phyloP scores from a whole-genome alignment of 2,797 vertebrate genomes.

The Spinus pinus region DNA sequence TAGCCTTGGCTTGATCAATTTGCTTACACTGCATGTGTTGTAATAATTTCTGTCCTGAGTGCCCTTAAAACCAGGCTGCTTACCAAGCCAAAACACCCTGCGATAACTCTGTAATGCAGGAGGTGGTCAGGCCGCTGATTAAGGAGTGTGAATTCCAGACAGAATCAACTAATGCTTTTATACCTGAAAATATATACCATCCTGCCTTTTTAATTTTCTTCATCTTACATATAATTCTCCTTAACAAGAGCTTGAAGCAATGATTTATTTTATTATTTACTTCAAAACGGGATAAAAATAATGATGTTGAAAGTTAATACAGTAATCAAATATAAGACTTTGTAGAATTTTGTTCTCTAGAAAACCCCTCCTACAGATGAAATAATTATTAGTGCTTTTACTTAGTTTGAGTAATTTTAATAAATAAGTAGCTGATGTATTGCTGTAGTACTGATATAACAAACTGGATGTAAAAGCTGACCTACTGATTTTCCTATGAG shows the following conservation, averaged over 20 bases:
- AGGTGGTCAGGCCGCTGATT: not conserved
- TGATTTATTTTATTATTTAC: not conserved
- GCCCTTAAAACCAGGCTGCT: not conserved
- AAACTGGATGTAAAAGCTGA: not conserved
- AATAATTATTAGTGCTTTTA: not conserved
- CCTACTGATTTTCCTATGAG: not conserved
- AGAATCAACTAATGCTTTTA: not conserved
- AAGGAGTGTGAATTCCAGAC: not conserved
- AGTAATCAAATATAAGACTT: not conserved
- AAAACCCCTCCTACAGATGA: not conserved
- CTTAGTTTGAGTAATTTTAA: not conserved
- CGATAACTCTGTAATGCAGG: not conserved
- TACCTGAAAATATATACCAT: not conserved
- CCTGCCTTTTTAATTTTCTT: not conserved
- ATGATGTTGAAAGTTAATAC: not conserved
- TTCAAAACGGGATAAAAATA: not conserved
- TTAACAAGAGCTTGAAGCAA: not conserved
- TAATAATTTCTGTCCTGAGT: not conserved
- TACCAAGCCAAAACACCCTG: not conserved
- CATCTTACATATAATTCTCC: not conserved
- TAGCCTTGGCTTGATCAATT: not conserved
- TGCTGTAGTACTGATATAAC: not conserved
- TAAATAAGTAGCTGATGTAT: not conserved
- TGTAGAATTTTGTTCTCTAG: not conserved
- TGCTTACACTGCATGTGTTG: not conserved